A percentile compares a stretch with the other conserved stretches of the same genome.
Evolutionary conservation across 2,113 vertebrate species (phyloP).

Genomic region (Crotalus viridis): DNA sequence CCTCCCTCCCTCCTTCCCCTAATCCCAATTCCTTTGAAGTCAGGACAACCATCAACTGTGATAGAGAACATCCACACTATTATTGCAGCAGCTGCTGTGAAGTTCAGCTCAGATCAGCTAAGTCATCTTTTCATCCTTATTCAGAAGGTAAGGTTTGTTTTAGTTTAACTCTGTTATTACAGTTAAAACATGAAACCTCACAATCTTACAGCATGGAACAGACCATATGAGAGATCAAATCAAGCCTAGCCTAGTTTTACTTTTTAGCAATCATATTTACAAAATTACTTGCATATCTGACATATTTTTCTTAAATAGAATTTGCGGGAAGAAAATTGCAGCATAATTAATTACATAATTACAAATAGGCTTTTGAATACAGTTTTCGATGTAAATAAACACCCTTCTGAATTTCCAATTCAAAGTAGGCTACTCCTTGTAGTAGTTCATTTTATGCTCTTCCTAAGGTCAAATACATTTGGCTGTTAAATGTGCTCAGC

Average conservation of each 20-base stretch:
- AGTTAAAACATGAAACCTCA: neutral
- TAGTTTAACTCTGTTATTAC: neutral
- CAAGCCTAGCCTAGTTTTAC: neutral
- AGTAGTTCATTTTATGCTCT: constrained; percentile 1
- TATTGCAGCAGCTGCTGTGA: constrained; percentile 95
- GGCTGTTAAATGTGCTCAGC: neutral
- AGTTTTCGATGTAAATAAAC: neutral
- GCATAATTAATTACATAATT: neutral
- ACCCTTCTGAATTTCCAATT: neutral
- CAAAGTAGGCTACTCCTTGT: neutral
- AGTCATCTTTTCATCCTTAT: constrained; percentile 97
- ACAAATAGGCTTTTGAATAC: neutral
- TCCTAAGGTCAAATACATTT: neutral
- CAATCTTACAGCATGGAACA: neutral
- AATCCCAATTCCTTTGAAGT: constrained; percentile 68
- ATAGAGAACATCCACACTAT: constrained; percentile 99
- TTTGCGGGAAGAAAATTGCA: neutral
- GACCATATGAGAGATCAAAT: neutral
- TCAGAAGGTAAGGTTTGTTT: constrained; percentile 83
- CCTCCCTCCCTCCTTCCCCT: neutral
- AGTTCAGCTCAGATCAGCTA: constrained; percentile 95
- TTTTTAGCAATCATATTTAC: neutral
- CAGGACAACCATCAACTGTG: constrained; percentile 95
- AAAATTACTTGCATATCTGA: neutral
- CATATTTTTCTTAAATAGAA: neutral